These are phyloP conservation scores for Polypedilum pembai DNA, from an alignment of 1,140 invertebrate species.

Conservation along the genomic window DNA sequence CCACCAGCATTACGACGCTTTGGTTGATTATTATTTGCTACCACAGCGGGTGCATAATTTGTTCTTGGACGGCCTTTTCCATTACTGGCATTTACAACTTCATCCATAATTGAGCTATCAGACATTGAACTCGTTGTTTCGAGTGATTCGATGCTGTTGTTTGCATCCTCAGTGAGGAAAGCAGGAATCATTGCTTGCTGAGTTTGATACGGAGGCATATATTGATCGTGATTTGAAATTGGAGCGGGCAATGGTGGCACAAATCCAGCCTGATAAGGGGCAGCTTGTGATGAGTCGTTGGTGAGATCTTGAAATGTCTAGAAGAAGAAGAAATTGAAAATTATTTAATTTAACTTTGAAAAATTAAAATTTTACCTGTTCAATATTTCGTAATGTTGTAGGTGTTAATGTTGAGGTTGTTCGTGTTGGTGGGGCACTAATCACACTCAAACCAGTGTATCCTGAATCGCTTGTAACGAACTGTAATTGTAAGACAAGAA, in stretches of 20 bases:
- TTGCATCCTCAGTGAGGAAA: slow-evolving; percentile 29
- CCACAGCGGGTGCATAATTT: not conserved
- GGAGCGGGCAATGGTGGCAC: slow-evolving; percentile 57
- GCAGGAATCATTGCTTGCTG: slow-evolving; percentile 29
- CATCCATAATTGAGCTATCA: slow-evolving; percentile 34
- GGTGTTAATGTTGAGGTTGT: slow-evolving; percentile 89
- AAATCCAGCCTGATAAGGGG: slow-evolving; percentile 82
- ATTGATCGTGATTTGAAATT: slow-evolving; percentile 20
- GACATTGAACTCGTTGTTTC: slow-evolving; percentile 36
- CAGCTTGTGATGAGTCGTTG: slow-evolving; percentile 56
- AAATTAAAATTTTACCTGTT: slow-evolving; percentile 51
- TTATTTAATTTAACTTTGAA: not conserved
- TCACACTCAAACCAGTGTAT: slow-evolving; percentile 46
- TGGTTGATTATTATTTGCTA: slow-evolving; percentile 39
- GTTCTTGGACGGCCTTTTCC: slow-evolving; percentile 6
- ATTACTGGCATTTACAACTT: not conserved
- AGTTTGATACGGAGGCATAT: slow-evolving; percentile 25
- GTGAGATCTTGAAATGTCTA: slow-evolving; percentile 58
- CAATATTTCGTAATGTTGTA: slow-evolving; percentile 83
- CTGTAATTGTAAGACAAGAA: slow-evolving; percentile 59
- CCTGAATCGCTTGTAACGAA: slow-evolving; percentile 64
- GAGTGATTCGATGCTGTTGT: slow-evolving; percentile 30
- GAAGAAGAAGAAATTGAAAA: no score
- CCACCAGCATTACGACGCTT: slow-evolving; percentile 67
- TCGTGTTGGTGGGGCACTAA: slow-evolving; percentile 77